Evolutionary conservation across 2,797 vertebrate genomes (phyloP), one percentile per base, ranked within the genome.

Genomic region (Lutra lutra): DNA sequence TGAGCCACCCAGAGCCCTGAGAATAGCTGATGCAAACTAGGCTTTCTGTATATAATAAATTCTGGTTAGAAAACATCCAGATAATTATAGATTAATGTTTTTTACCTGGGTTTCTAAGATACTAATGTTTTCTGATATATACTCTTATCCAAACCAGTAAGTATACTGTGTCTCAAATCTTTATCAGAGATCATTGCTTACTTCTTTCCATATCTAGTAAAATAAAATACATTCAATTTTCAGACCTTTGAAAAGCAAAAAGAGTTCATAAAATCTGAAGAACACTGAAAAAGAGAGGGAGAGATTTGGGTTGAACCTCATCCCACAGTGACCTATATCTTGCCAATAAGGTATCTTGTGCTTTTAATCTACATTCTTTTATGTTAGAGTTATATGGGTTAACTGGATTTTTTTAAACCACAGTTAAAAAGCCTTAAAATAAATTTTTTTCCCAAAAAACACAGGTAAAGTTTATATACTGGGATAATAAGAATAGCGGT

Each of bases 201-300:
- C 38, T 95, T 88, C 82, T 51, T 38, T 60, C 17, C 20, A 29
- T 82, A 56, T 35, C 32, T 89, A 89, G 18, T 89, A 78, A 83
- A 93, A 66, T 54, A 3, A 86, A 94, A 82, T 58, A 72, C 32
- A 88, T 80, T 48, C 18, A 35, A 68, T 89, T 38, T 64, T 27
- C 43, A 86, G 94, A 64, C 4, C 79, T 46, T 86, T 89, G 73
- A 94, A 89, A 68, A 89, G 60, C 38, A 86, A 86, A 95, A 64
- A 51, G 64, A 80, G 17, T 54, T 96, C 32, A 86, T 46, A 95
- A 77, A 85, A 89, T 89, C 18, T 83, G 10, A 92, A 89, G 66
- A n/a, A 72, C 12, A 5, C 25, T 86, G 60, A 12, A 89, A 89
- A 89, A 79, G 51, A 77, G 95, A 87, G 56, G n/a, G 14, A 64